phyloP scores from a whole-genome alignment of 1,140 invertebrate genomes.

The Lordiphosa mommai region DNA sequence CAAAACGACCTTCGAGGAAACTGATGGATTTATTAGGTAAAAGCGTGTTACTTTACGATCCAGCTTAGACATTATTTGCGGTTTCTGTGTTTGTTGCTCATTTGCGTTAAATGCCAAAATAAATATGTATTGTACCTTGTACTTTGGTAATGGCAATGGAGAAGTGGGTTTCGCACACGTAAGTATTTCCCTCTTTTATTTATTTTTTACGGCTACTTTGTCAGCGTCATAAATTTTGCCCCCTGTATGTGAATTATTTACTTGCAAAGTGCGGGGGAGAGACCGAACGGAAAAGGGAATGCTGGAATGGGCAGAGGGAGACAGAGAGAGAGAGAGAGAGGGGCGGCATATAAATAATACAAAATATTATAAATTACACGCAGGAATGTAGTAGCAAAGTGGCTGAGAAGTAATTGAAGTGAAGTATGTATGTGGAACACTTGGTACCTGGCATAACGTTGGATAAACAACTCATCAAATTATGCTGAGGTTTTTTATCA shows the following conservation, averaged over 20 bases:
- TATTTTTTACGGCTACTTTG: conserved; percentile 76
- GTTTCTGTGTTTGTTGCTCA: conserved; percentile 36
- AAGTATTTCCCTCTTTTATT: conserved; percentile 49
- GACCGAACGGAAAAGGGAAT: conserved; percentile 2
- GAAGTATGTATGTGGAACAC: conserved; percentile 26
- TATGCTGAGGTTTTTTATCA: conserved; percentile 15
- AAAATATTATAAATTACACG: conserved; percentile 77
- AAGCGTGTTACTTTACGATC: conserved; percentile 45
- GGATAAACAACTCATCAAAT: conserved; percentile 10
- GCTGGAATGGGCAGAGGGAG: background rate
- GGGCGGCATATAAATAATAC: conserved; percentile 68
- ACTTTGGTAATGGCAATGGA: too few species aligned
- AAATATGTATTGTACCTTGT: conserved; percentile 33
- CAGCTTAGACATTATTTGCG: conserved; percentile 61
- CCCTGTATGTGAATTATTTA: conserved; percentile 72
- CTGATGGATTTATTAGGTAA: conserved; percentile 63
- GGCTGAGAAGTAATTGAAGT: conserved; percentile 21
- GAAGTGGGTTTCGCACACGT: background rate
- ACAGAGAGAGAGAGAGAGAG: background rate
- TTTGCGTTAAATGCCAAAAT: conserved; percentile 57
- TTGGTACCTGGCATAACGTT: conserved; percentile 39
- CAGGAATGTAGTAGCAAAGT: conserved; percentile 42
- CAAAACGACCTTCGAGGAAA: conserved; percentile 28
- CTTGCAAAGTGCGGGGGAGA: conserved; percentile 49
- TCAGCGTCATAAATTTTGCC: conserved; percentile 71